phyloP scores from a whole-genome alignment of 1,140 invertebrate species.

The Microvelia longipes region DNA sequence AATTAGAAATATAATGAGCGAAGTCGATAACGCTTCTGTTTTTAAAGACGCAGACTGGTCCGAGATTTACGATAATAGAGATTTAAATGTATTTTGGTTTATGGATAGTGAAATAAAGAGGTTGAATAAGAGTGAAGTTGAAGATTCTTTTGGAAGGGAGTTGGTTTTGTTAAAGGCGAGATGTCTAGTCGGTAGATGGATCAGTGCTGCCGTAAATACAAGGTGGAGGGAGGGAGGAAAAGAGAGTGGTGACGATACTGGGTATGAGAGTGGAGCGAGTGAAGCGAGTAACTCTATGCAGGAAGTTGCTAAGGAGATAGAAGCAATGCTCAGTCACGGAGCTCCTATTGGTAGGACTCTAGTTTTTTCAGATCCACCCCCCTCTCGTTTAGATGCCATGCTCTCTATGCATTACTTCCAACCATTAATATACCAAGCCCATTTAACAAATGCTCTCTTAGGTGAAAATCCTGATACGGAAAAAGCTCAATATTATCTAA shows the following conservation, averaged over 20 bases:
- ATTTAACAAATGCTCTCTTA: background rate
- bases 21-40: constrained; percentile 40
- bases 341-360: background rate
- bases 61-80: constrained; percentile 40
- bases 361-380: background rate
- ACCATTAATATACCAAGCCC: background rate
- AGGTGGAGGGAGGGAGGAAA: background rate
- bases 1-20: constrained; percentile 26
- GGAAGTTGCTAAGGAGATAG: background rate
- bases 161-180: constrained; percentile 14
- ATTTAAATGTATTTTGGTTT: constrained; percentile 31
- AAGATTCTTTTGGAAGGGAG: constrained; percentile 14
- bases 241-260: background rate
- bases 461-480: background rate
- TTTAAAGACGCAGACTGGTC: constrained; percentile 37
- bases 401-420: background rate
- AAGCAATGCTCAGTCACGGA: background rate
- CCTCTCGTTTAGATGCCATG: background rate
- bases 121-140: constrained; percentile 10
- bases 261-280: background rate
- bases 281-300: background rate
- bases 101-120: constrained; percentile 11
- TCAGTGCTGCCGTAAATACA: background rate
- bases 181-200: constrained; percentile 4
- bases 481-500: background rate